Conservation (phyloP, 2,797 vertebrate genomes). For the Amblyraja radiata region DNA sequence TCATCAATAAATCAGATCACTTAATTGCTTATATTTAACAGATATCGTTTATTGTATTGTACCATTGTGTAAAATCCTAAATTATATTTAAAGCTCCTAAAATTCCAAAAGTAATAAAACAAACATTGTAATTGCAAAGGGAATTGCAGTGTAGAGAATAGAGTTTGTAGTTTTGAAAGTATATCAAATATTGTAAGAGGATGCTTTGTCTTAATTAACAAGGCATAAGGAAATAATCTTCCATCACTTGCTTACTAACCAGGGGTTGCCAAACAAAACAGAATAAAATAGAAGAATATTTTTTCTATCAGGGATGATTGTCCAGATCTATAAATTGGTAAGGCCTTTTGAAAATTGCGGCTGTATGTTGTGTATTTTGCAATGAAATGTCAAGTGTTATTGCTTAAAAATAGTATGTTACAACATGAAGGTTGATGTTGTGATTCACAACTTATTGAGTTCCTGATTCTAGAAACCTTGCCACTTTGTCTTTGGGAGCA, state of each 20-base stretch:
- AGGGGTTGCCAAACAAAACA: neutral
- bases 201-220: neutral
- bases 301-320: neutral
- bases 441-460: neutral
- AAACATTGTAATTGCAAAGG: neutral
- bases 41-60: neutral
- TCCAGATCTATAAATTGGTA: slow-evolving; percentile 2
- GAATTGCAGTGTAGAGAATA: slow-evolving; percentile 2
- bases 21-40: neutral
- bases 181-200: neutral
- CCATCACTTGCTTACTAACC: neutral
- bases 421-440: neutral
- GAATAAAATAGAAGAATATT: neutral
- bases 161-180: neutral
- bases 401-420: neutral
- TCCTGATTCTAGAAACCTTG: neutral
- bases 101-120: neutral
- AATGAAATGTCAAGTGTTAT: neutral
- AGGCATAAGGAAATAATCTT: neutral
- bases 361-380: neutral
- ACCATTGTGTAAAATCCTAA: neutral
- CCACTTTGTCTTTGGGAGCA: neutral
- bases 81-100: neutral
- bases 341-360: neutral
- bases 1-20: neutral